Evolutionary conservation across 2,888 invertebrate species (phyloP), one percentile per base, ranked within the genome.

Genomic region (Diploptera punctata): DNA sequence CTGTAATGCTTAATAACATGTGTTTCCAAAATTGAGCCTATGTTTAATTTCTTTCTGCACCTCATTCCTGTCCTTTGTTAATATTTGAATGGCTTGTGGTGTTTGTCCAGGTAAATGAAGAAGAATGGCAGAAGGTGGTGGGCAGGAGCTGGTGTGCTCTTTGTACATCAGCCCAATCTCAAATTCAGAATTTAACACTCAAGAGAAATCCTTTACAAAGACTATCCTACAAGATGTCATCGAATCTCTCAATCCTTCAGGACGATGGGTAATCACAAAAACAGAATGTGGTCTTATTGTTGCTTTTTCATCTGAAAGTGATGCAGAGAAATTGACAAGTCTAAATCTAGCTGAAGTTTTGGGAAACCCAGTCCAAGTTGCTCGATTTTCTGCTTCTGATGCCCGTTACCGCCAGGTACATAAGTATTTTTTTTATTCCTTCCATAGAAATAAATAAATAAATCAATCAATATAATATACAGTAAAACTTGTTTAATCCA

Each of bases 271-370:
- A 31, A 80, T 82, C 5, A 79, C 80, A 9, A 80, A 81, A 68
- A 83, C 83, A 10, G 79, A 80, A 1, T 84, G 83, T 74, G 85
- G 85, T 0, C 73, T 85, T 9, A 82, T 85, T 13, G 81, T 82
- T 0, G 81, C 83, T 2, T 83, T 85, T 60, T 78, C 78, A 0
- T 78, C 80, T 4, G 83, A 84, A 76, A 75, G 77, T 2, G 84
- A 84, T 60, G 83, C 83, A 1, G 83, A 84, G 19, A 83, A 81
- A 0, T 78, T 85, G 24, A 80, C 81, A 68, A 80, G 80, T 19
- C 79, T 81, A 3, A 82, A 84, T 73, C 77, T 85, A 7, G 82
- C 83, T 0, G 80, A 81, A 31, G 78, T 83, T 33, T 83, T 85
- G 67, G 80, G 81, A 43, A 81, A 81, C 43, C 83, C 85, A 3